phyloP scores from a whole-genome alignment of 2,888 invertebrate species.

The Oscheius sp. region DNA sequence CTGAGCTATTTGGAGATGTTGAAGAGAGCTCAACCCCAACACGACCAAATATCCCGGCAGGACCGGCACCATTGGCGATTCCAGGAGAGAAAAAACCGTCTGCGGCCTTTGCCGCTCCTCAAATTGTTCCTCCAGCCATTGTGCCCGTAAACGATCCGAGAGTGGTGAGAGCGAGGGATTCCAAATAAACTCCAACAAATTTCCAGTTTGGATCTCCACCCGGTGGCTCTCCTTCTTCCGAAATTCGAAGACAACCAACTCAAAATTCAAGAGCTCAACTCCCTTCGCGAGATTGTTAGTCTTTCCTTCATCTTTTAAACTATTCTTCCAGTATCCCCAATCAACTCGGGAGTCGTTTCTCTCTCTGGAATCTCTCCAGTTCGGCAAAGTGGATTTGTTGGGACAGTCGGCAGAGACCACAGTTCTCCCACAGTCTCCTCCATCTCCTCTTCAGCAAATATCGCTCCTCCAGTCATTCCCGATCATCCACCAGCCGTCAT shows the following conservation, averaged over 20 bases:
- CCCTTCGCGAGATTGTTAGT: conserved; percentile 10
- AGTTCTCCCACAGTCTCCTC: not conserved
- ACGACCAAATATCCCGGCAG: not conserved
- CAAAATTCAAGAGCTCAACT: conserved; percentile 28
- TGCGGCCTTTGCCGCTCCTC: conserved; percentile 42
- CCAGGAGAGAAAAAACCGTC: conserved; percentile 29
- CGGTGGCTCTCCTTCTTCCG: not conserved
- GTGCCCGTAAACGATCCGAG: conserved; percentile 53
- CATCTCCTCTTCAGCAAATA: not conserved
- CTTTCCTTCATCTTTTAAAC: not conserved
- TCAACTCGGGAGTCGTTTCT: conserved; percentile 5
- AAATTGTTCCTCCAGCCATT: conserved; percentile 47
- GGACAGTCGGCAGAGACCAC: conserved; percentile 23
- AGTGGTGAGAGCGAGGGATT: conserved; percentile 23
- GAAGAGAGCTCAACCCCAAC: conserved; percentile 18
- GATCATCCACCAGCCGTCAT: conserved; percentile 8
- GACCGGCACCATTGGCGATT: conserved; percentile 36
- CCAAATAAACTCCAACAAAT: not conserved
- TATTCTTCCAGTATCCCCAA: not conserved
- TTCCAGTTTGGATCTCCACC: conserved; percentile 8
- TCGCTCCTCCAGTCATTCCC: not conserved
- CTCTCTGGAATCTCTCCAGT: conserved; percentile 18
- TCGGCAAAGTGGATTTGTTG: conserved; percentile 29
- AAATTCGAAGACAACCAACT: conserved; percentile 32
- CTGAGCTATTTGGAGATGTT: conserved; percentile 54